Evolutionary conservation across 2,888 invertebrate genomes (phyloP).

Genomic region (Phytoseiulus persimilis): DNA sequence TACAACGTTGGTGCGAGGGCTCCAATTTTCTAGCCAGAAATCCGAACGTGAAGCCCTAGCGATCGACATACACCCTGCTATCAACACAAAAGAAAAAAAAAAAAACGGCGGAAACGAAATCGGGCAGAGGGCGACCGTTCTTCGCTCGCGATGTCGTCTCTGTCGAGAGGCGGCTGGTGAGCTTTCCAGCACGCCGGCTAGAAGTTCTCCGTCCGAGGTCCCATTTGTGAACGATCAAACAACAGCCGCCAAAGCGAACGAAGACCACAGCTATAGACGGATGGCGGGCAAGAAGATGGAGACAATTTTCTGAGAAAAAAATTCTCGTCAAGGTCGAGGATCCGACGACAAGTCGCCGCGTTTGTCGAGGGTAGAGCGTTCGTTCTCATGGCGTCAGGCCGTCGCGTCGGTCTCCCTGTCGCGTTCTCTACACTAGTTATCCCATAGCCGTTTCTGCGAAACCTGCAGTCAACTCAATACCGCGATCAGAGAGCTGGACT

Average conservation of each 20-base stretch:
- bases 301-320: background rate
- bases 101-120: background rate
- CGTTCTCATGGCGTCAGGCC: background rate
- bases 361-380: background rate
- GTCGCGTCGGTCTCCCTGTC: background rate
- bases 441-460: background rate
- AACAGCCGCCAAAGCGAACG: background rate
- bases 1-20: background rate
- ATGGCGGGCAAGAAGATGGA: background rate
- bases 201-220: background rate
- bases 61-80: background rate
- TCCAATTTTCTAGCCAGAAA: background rate
- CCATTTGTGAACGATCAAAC: background rate
- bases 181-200: background rate
- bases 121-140: background rate
- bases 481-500: background rate
- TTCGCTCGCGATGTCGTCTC: too few relatives aligned
- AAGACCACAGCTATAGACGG: background rate
- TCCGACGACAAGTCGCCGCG: background rate
- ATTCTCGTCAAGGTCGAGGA: background rate
- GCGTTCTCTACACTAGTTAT: background rate
- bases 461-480: background rate
- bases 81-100: background rate
- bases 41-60: background rate
- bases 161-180: background rate